phyloP scores from a whole-genome alignment of 2,888 invertebrate species.

The Nomada hirtipes region DNA sequence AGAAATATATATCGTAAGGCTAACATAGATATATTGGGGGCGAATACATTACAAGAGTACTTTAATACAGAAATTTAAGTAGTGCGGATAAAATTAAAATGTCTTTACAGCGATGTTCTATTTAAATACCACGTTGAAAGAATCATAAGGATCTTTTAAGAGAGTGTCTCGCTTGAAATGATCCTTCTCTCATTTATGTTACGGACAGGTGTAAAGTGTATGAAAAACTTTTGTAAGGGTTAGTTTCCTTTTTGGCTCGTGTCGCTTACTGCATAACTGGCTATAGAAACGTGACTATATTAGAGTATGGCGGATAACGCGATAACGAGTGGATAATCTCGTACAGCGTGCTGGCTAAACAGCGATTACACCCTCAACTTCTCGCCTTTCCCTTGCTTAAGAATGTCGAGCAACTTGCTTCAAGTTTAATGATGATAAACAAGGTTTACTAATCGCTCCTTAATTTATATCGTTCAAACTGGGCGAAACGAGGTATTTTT shows the following conservation, averaged over 20 bases:
- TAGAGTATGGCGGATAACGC: slow-evolving; percentile 64
- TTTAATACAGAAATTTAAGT: no score
- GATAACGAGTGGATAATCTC: slow-evolving; percentile 72
- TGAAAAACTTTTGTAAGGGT: slow-evolving; percentile 28
- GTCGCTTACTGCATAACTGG: slow-evolving; percentile 44
- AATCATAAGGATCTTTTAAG: neutral
- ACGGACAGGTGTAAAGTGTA: slow-evolving; percentile 21
- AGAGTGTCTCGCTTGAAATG: neutral
- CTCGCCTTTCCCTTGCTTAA: slow-evolving; percentile 57
- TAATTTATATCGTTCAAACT: neutral
- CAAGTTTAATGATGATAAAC: slow-evolving; percentile 62
- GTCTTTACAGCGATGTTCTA: no score
- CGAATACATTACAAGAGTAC: no score
- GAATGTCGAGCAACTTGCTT: slow-evolving; percentile 47
- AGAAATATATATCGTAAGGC: no score
- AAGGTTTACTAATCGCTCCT: slow-evolving; percentile 20
- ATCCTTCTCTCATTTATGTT: slow-evolving; percentile 14
- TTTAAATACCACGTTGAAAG: no score
- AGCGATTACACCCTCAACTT: slow-evolving; percentile 73
- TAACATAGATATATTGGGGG: no score
- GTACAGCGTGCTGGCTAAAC: slow-evolving; percentile 70
- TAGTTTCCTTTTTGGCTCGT: slow-evolving; percentile 65
- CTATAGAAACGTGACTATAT: slow-evolving; percentile 66
- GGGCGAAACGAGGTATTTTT: no score
- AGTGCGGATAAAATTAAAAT: no score